Conservation (phyloP, 2,888 invertebrate genomes). For the Lobophora halterata region DNA sequence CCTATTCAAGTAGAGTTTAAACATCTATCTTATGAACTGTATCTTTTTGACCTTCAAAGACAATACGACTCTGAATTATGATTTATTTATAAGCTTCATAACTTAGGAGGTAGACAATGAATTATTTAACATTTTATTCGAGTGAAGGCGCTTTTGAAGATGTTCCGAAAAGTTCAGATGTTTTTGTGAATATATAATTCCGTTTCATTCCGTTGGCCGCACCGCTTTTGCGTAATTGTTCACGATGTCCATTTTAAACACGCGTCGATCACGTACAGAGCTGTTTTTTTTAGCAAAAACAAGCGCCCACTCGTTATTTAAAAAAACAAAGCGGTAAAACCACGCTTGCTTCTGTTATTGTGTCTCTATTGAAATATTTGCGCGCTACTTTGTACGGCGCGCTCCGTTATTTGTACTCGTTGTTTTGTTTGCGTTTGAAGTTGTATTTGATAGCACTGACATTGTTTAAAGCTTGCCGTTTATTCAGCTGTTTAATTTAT, state of each 20-base stretch:
- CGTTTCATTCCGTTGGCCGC: too few species aligned
- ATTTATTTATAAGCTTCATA: conserved; percentile 13
- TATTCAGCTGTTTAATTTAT: too few species aligned
- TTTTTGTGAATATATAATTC: too few species aligned
- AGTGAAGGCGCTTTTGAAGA: background rate
- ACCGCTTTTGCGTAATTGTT: too few species aligned
- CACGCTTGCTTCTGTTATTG: conserved; percentile 2
- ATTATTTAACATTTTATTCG: conserved; percentile 15
- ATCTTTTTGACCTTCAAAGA: conserved; percentile 1
- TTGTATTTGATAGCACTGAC: conserved; percentile 7
- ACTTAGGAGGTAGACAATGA: conserved; percentile 5
- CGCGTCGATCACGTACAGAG: too few species aligned
- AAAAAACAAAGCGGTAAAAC: conserved; percentile 6
- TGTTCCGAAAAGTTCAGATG: background rate
- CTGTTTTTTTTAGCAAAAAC: too few species aligned
- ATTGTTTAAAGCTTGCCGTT: too few species aligned
- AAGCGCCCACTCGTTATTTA: too few species aligned
- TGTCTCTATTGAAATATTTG: conserved; percentile 12
- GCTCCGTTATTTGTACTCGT: conserved; percentile 3
- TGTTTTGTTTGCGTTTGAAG: conserved; percentile 8
- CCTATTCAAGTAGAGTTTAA: conserved; percentile 2
- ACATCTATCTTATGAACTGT: background rate
- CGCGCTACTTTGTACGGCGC: conserved; percentile 2
- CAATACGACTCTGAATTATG: conserved; percentile 8
- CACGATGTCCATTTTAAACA: too few species aligned